Conservation (phyloP, 2,797 vertebrate species). For the Petrocephalus sullivani region DNA sequence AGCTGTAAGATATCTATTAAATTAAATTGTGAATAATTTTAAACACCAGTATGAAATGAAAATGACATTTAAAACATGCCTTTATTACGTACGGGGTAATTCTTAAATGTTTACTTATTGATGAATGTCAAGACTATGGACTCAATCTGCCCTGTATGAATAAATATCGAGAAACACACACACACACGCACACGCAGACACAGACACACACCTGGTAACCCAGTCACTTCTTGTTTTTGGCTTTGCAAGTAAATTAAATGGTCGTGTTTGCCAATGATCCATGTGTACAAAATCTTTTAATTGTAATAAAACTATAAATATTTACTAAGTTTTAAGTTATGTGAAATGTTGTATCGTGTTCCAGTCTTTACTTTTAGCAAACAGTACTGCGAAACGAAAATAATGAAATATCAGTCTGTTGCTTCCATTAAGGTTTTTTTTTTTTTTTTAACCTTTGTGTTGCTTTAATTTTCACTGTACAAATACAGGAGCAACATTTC, state of each 20-base stretch:
- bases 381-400: conserved; percentile 31
- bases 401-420: conserved; percentile 27
- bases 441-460: conserved; percentile 14
- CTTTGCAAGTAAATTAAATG: conserved; percentile 51
- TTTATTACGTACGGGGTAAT: conserved; percentile 39
- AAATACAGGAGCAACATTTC: conserved; percentile 30
- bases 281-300: conserved; percentile 65
- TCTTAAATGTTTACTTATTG: conserved; percentile 44
- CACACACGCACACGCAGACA: not conserved
- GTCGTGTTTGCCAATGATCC: conserved; percentile 56
- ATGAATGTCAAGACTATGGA: conserved; percentile 40
- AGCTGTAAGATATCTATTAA: conserved; percentile 9
- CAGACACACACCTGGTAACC: conserved; percentile 43
- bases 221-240: conserved; percentile 30
- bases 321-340: conserved; percentile 50
- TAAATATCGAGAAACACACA: conserved; percentile 36
- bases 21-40: conserved; percentile 23
- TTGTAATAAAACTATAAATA: conserved; percentile 64
- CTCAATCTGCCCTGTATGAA: conserved; percentile 44
- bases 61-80: conserved; percentile 32
- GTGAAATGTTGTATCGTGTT: conserved; percentile 28
- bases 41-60: conserved; percentile 31
- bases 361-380: conserved; percentile 27
- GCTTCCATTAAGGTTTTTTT: conserved; percentile 20
- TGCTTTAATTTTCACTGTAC: conserved; percentile 24